Evolutionary conservation across 2,113 vertebrate species (phyloP).

Genomic region (Ageneiosus marmoratus): DNA sequence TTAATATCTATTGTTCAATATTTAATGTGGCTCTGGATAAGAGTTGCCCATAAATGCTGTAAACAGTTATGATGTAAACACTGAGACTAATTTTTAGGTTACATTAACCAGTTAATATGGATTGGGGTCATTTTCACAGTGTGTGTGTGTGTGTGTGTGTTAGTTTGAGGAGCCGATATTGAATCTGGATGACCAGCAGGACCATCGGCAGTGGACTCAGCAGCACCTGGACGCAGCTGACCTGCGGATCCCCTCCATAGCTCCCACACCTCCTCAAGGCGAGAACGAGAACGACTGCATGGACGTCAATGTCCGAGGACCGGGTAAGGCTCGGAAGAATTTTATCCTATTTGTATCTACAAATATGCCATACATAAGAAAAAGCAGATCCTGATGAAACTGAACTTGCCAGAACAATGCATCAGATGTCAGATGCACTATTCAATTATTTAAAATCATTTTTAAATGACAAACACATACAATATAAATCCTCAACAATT

Average conservation of each 20-base stretch:
- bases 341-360: background rate
- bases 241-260: constrained; percentile 89
- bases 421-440: background rate
- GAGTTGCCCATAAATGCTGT: background rate
- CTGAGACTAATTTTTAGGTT: no score
- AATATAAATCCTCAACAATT: background rate
- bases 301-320: constrained; percentile 95
- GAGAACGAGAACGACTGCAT: constrained; percentile 92
- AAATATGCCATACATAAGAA: background rate
- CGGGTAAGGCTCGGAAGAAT: constrained; percentile 72
- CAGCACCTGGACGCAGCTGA: constrained; percentile 97
- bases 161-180: constrained; percentile 90
- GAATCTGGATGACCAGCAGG: constrained; percentile 83
- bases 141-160: background rate
- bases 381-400: background rate
- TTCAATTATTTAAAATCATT: background rate
- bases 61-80: no score
- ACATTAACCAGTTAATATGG: background rate
- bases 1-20: background rate
- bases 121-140: background rate
- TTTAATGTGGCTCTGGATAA: background rate
- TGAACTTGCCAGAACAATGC: background rate
- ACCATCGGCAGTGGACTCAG: constrained; percentile 96
- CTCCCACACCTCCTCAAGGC: constrained; percentile 93
- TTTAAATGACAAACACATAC: background rate